Evolutionary conservation across 1,140 invertebrate species (phyloP), one percentile per base, ranked within the genome.

Genomic region (Apis laboriosa): DNA sequence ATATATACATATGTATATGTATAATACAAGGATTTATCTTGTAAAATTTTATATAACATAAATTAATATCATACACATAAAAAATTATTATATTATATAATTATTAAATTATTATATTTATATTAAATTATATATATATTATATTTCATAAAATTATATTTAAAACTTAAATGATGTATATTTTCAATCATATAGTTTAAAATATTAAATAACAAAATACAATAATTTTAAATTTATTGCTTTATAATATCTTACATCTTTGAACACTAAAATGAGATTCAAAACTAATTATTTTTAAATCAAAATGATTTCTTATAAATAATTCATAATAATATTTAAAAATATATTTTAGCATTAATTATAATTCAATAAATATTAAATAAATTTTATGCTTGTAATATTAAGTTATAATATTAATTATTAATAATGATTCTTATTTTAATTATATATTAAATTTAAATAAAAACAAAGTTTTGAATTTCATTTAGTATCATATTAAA

Each of bases 401-500:
- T 77, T 61, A 43, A 53, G 70, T 77, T 58, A 53, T 28, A n/a
- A 58, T 58, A 28, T 11, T 24, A 5, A 12, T 60, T 60, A n/a
- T n/a, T 43, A 43, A 43, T 43, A 43, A 7, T 43, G 34, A 43
- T 43, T 43, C 34, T 43, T 43, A 34, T 34, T 34, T 34, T 34
- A 2, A 34, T 34, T 34, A 34, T 34, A 4, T 43, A 43, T 43
- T 43, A 4, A 43, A 28, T 63, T 28, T 28, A 70, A 12, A 43
- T 56, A 64, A 53, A 5, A 70, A 75, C 9, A 74, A 15, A 80
- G 24, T 61, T 80, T 34, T 67, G 43, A 80, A 75, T 15, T 68
- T 75, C 49, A 58, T 70, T 84, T 80, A 75, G 24, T 84, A 80
- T 55, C 24, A 72, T 77, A 73, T 21, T 68, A 19, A 49, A 64